Percentiles rank a stretch among this genome's conserved stretches.
Conservation (phyloP, 2,888 invertebrate species). For the Ashinkailepas kermadecensis region DNA sequence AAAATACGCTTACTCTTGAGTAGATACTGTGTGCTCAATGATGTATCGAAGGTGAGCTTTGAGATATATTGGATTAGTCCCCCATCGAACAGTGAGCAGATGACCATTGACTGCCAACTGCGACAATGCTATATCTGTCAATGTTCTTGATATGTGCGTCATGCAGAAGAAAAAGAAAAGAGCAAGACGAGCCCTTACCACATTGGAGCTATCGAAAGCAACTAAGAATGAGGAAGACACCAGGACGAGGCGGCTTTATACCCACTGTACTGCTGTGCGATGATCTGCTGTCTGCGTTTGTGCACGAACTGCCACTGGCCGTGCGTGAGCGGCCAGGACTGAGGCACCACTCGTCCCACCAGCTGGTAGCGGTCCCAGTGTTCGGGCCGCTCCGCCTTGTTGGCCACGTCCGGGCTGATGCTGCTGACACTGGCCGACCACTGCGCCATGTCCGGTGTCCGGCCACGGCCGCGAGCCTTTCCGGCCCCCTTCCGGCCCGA, state of each 20-base stretch:
- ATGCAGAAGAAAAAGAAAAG: too few relatives aligned
- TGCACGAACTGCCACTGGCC: neutral
- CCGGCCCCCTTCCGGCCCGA: neutral
- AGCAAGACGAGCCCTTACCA: too few relatives aligned
- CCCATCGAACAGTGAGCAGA: too few relatives aligned
- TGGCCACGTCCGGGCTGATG: neutral
- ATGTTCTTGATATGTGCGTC: too few relatives aligned
- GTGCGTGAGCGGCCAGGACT: neutral
- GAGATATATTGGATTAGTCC: too few relatives aligned
- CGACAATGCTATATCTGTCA: too few relatives aligned
- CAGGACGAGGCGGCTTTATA: neutral
- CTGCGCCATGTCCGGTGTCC: neutral
- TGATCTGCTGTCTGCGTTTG: neutral
- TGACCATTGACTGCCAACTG: too few relatives aligned
- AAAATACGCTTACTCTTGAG: too few relatives aligned
- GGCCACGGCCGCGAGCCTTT: neutral
- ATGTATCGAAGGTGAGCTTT: too few relatives aligned
- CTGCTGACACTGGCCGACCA: neutral
- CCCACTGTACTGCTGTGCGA: neutral
- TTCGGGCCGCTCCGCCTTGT: neutral
- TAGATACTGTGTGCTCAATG: too few relatives aligned
- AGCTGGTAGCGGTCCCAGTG: constrained; percentile 19
- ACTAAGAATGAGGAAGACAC: too few relatives aligned
- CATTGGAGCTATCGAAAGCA: too few relatives aligned
- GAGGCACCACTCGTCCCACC: neutral